Evolutionary conservation across 2,797 vertebrate genomes (phyloP).

Genomic region (Octomys mimax): DNA sequence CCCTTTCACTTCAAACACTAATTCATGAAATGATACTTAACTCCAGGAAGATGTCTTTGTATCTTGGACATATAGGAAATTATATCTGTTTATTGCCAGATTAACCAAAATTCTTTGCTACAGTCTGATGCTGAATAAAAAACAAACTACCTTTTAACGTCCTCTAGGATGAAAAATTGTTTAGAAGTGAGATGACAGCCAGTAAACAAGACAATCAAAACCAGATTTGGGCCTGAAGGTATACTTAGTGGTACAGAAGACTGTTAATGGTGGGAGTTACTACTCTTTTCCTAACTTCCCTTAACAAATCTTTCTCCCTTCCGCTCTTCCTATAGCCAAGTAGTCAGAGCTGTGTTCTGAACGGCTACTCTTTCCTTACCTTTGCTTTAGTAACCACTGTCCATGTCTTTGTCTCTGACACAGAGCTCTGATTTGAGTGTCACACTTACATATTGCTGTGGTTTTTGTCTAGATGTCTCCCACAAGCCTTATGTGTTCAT

Average conservation of each 20-base stretch:
- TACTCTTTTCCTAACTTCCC: not conserved
- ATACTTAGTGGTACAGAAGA: not conserved
- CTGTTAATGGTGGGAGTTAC: not conserved
- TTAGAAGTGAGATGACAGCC: not conserved
- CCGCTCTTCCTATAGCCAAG: not conserved
- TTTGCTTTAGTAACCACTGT: not conserved
- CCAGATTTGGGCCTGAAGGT: not conserved
- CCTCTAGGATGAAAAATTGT: not conserved
- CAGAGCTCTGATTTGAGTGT: not conserved
- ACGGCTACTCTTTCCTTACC: not conserved
- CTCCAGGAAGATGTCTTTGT: not conserved
- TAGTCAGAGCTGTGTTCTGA: not conserved
- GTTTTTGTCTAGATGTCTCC: not conserved
- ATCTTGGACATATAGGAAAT: not conserved
- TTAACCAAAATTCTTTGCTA: not conserved
- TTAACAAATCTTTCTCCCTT: not conserved
- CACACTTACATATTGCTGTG: not conserved
- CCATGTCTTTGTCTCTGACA: not conserved
- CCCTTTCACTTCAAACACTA: not conserved
- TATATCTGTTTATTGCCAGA: not conserved
- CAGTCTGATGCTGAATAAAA: not conserved
- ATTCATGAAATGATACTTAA: not conserved
- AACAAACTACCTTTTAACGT: not conserved
- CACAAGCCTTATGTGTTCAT: not conserved
- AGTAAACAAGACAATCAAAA: not conserved